These are phyloP conservation scores for Bombus haemorrhoidalis DNA, from an alignment of 1,140 invertebrate genomes.

Conservation along the genomic window DNA sequence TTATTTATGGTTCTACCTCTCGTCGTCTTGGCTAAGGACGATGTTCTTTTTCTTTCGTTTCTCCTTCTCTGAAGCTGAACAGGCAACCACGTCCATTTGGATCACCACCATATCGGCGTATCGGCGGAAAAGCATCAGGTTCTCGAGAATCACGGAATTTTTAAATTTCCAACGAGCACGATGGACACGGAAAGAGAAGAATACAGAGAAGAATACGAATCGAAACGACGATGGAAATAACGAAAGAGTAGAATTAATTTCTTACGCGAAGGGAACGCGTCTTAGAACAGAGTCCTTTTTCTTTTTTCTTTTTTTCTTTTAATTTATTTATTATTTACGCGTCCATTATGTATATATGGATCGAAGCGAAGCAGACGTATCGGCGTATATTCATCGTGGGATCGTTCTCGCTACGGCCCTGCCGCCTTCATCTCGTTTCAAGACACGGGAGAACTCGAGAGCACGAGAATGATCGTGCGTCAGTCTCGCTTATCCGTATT, in stretches of 20 bases:
- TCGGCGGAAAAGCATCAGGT: background rate
- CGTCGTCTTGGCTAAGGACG: background rate
- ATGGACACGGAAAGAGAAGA: background rate
- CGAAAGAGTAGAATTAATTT: too few species aligned
- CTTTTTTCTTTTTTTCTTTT: too few species aligned
- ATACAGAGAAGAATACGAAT: background rate
- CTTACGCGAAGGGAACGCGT: too few species aligned
- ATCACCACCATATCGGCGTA: rapidly evolving
- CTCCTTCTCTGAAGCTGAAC: rapidly evolving
- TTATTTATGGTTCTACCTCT: background rate
- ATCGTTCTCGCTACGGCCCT: slow-evolving; percentile 41
- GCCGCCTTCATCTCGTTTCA: slow-evolving; percentile 41
- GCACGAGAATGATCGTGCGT: slow-evolving; percentile 14
- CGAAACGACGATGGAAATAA: too few species aligned
- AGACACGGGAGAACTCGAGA: background rate
- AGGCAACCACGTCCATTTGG: too few species aligned
- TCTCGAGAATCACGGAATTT: background rate
- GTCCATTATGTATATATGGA: background rate
- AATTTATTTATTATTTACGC: too few species aligned
- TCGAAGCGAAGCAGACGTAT: background rate
- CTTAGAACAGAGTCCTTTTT: too few species aligned
- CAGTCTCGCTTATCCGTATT: slow-evolving; percentile 69
- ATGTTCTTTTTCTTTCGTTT: too few species aligned
- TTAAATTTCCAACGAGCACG: rapidly evolving
- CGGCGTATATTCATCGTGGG: background rate